Conservation (phyloP, 2,888 invertebrate genomes). For the Trachelus iudaicus region DNA sequence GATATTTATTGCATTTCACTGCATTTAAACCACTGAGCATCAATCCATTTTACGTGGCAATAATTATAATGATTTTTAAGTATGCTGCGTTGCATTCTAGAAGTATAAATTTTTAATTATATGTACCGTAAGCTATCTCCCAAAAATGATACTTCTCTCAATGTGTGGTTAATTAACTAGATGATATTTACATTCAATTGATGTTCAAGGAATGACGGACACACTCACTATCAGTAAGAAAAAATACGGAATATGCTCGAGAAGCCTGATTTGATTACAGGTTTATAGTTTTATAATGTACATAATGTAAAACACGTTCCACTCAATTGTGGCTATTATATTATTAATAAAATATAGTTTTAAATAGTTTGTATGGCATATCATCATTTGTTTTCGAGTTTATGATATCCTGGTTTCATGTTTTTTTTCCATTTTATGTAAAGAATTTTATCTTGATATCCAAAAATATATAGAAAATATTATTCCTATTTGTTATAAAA, state of each 20-base stretch:
- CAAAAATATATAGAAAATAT: not conserved
- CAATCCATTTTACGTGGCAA: not conserved
- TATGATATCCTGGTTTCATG: not conserved
- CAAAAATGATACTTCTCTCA: not conserved
- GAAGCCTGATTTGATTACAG: conserved; percentile 24
- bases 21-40: not conserved
- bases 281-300: conserved; percentile 46
- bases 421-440: not conserved
- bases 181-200: not conserved
- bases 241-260: conserved; percentile 14
- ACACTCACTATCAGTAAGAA: conserved; percentile 14
- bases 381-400: not conserved
- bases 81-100: not conserved
- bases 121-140: not conserved
- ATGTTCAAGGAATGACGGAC: conserved; percentile 29
- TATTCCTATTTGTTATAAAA: too few relatives aligned
- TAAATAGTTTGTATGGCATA: conserved; percentile 26
- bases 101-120: not conserved
- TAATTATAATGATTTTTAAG: not conserved
- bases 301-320: conserved; percentile 54
- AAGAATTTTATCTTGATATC: not conserved
- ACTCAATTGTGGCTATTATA: conserved; percentile 34
- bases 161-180: not conserved
- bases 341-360: conserved; percentile 47
- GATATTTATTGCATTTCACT: not conserved